Conservation (phyloP, 2,888 invertebrate species). For the Watsonalla binaria region DNA sequence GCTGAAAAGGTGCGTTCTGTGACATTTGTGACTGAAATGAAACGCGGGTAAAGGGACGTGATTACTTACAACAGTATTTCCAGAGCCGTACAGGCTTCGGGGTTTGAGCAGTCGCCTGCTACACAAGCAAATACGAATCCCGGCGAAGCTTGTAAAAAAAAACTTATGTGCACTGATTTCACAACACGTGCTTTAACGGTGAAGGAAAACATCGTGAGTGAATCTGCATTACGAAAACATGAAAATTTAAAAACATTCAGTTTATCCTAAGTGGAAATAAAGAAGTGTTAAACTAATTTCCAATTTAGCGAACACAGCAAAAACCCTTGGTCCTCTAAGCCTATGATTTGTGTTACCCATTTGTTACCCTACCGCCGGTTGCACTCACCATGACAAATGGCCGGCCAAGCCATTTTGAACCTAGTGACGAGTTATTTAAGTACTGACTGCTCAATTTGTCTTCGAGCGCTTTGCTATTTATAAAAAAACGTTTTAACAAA, state of each 20-base stretch:
- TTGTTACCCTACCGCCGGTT: not conserved
- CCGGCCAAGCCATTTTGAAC: not conserved
- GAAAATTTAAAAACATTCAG: too few relatives aligned
- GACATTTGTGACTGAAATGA: constrained; percentile 32
- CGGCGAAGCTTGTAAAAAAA: too few relatives aligned
- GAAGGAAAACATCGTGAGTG: too few relatives aligned
- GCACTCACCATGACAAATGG: not conserved
- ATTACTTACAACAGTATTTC: constrained; percentile 35
- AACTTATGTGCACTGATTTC: too few relatives aligned
- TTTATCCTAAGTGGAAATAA: not conserved
- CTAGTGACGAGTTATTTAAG: not conserved
- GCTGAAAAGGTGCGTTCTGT: constrained; percentile 22
- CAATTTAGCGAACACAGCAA: not conserved
- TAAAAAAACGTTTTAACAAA: too few relatives aligned
- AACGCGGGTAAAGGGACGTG: constrained; percentile 35
- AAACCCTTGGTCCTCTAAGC: not conserved
- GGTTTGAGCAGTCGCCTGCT: too few relatives aligned
- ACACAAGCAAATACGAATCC: too few relatives aligned
- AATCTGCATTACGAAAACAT: too few relatives aligned
- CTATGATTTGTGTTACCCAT: not conserved
- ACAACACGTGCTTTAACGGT: too few relatives aligned
- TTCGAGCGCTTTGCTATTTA: constrained; percentile 4
- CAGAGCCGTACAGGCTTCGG: too few relatives aligned
- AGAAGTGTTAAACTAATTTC: not conserved
- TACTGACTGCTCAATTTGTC: constrained; percentile 5